phyloP scores from a whole-genome alignment of 1,140 invertebrate genomes.

The Leptoteleia sp. region DNA sequence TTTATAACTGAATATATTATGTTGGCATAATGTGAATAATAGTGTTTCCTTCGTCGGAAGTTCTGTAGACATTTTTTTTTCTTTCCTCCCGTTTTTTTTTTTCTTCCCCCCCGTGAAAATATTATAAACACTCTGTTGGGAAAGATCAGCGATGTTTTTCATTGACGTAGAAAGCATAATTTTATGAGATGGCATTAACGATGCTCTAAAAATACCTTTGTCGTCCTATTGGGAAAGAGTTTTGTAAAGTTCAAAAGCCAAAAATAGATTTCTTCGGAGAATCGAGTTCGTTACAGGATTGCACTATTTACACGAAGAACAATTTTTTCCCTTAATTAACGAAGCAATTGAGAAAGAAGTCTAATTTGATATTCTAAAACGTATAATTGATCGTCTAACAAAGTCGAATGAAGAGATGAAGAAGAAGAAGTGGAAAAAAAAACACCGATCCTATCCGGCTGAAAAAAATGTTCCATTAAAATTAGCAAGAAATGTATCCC shows the following conservation, averaged over 20 bases:
- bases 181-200: neutral
- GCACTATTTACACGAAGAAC: conserved; percentile 8
- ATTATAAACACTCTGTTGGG: no score
- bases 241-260: conserved; percentile 10
- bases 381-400: conserved; percentile 35
- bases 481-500: conserved; percentile 56
- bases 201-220: neutral
- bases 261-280: conserved; percentile 21
- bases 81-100: no score
- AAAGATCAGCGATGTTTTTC: no score
- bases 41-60: no score
- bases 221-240: neutral
- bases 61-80: neutral
- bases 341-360: conserved; percentile 26
- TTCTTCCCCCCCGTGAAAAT: no score
- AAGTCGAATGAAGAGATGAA: conserved; percentile 28
- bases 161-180: neutral
- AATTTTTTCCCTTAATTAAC: conserved; percentile 36
- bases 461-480: conserved; percentile 44
- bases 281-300: conserved; percentile 10
- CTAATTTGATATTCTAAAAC: conserved; percentile 42
- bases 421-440: no score
- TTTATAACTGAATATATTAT: no score
- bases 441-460: neutral
- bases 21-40: no score